Percentiles rank a stretch among this genome's conserved stretches.
Conservation (phyloP, 2,113 vertebrate species). For the Odocoileus virginianus region DNA sequence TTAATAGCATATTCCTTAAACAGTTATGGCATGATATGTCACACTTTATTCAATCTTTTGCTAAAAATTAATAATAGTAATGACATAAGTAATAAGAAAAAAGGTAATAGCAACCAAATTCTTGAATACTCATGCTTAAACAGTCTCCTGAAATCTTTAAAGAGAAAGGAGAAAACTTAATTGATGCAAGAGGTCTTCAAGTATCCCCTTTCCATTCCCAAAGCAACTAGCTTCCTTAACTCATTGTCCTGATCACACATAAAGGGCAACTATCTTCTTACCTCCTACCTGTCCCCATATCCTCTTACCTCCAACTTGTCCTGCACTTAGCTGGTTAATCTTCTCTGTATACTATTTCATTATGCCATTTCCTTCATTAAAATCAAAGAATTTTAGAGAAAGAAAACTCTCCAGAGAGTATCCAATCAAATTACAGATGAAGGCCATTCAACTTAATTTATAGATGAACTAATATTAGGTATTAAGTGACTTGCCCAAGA, state of each 20-base stretch:
- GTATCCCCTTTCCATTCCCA: neutral
- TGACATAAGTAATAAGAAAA: neutral
- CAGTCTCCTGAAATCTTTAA: neutral
- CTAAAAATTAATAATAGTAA: neutral
- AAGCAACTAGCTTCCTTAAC: neutral
- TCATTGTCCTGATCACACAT: neutral
- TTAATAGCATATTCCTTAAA: neutral
- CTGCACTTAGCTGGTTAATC: neutral
- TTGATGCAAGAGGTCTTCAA: neutral
- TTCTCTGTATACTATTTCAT: neutral
- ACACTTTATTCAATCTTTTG: neutral
- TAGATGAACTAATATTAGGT: neutral
- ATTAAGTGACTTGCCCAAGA: neutral
- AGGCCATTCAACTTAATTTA: neutral
- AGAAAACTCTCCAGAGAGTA: conserved; percentile 8
- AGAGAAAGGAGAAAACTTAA: neutral
- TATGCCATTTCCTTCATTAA: conserved; percentile 12
- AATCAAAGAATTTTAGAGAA: neutral
- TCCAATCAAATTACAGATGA: neutral
- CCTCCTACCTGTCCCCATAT: neutral
- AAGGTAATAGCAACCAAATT: neutral
- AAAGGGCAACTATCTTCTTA: neutral
- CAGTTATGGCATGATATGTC: neutral
- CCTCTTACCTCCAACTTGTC: neutral
- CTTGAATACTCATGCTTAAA: neutral